Evolutionary conservation across 2,113 vertebrate genomes (phyloP), one percentile per base, ranked within the genome.

Genomic region (Tiliqua scincoides): DNA sequence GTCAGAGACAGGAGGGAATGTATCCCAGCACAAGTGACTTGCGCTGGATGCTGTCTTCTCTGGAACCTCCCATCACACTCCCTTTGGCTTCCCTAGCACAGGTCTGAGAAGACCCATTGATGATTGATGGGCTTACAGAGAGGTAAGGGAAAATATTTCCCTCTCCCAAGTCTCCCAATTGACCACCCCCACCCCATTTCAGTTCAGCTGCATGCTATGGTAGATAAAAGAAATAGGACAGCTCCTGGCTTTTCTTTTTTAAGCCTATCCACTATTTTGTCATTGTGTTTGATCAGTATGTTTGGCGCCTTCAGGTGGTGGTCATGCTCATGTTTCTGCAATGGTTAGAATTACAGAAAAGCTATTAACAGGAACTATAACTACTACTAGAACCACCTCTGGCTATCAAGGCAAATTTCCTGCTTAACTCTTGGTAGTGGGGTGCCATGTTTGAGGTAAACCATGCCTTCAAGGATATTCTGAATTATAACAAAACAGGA

Each of bases 251-350:
- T 95, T n/a, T n/a, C n/a, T n/a, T n/a, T n/a, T 92, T 90, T 92
- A 84, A 48, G 92, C 87, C 85, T 48, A 52, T 91, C 89, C 76
- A 85, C 91, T 30, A 75, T 91, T 94, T 89, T 88, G 88, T 93
- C 81, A 1, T 87, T 74, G 78, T 90, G 72, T 84, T 87, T 87
- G 79, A 84, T 90, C 91, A 86, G 32, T 17, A 6, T 85, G 30
- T 90, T 96, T 96, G 94, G 95, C 96, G 93, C 96, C 94, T 96
- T 94, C 57, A 37, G 43, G 89, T 85, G 67, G 62, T 52, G 91
- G 91, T 88, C 20, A 4, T 82, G 88, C 96, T n/a, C n/a, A 48
- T 48, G 43, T 48, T 48, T 94, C 96, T 27, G 63, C n/a, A 95
- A 94, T 95, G 83, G 75, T 75, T 67, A 52, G 88, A 88, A 83